Percentiles rank a stretch among this genome's conserved stretches.
These are phyloP conservation scores for Periparus ater DNA, from an alignment of 2,797 vertebrate genomes.

Conservation along the genomic window DNA sequence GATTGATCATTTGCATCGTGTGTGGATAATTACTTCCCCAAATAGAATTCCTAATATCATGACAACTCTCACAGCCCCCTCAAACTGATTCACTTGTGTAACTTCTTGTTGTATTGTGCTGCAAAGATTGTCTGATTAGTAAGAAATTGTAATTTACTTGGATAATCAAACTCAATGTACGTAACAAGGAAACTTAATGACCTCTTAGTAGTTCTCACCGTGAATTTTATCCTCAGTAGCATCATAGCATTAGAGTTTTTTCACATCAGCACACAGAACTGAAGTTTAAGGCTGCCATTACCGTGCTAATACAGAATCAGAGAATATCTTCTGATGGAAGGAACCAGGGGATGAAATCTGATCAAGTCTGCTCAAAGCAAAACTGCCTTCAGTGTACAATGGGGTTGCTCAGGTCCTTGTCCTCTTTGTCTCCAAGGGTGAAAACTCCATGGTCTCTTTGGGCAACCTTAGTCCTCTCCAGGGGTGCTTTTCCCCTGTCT, in stretches of 20 bases:
- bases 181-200: neutral
- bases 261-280: neutral
- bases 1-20: slow-evolving; percentile 55
- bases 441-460: neutral
- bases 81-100: slow-evolving; percentile 64
- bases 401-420: neutral
- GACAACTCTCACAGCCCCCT: slow-evolving; percentile 36
- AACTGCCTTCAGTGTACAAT: neutral
- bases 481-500: accelerated
- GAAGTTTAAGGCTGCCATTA: neutral
- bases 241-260: neutral
- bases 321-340: neutral
- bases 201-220: neutral
- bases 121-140: slow-evolving; percentile 43
- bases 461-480: neutral
- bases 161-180: neutral
- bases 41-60: slow-evolving; percentile 72
- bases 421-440: neutral
- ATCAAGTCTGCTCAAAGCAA: neutral
- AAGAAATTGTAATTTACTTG: slow-evolving; percentile 46
- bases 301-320: neutral
- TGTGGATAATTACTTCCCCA: slow-evolving; percentile 57
- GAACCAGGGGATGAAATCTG: neutral
- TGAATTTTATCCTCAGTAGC: slow-evolving; percentile 11
- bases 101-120: slow-evolving; percentile 31